A percentile compares a stretch with the other conserved stretches of the same genome.
These are phyloP conservation scores for Sorex fumeus DNA, from an alignment of 2,113 vertebrate genomes.

Conservation along the genomic window DNA sequence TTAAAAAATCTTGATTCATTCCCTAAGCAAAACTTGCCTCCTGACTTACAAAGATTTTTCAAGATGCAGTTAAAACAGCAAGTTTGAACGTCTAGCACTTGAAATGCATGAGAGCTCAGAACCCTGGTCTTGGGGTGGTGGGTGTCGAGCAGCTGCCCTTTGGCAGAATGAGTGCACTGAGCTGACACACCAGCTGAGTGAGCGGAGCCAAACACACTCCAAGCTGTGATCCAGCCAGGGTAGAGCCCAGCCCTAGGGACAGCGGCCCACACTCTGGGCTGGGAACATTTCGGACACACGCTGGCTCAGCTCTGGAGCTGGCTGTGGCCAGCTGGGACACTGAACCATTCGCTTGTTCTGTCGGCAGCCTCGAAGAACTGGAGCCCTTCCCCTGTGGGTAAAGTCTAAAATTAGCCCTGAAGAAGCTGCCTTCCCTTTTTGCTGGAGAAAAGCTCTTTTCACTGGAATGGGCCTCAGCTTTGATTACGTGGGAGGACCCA, in stretches of 20 bases:
- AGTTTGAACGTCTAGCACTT: too few relatives aligned
- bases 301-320: conserved; percentile 11
- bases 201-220: background rate
- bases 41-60: background rate
- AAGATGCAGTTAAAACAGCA: background rate
- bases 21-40: background rate
- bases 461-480: conserved; percentile 48
- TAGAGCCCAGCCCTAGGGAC: background rate
- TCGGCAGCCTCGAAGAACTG: background rate
- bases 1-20: background rate
- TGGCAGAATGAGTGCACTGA: background rate
- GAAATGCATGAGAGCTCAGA: background rate
- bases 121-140: background rate
- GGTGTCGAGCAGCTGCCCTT: background rate
- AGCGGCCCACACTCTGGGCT: background rate
- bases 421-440: conserved; percentile 62
- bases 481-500: conserved; percentile 75
- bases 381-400: conserved; percentile 51
- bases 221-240: background rate
- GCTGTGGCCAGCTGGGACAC: conserved; percentile 18
- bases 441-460: conserved; percentile 77
- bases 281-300: background rate
- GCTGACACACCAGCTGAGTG: background rate
- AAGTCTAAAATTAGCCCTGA: conserved; percentile 74
- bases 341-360: conserved; percentile 49